Evolutionary conservation across 37 sponge, comb jelly and placozoan species (phyloP).

Genomic region (Beroe forskalii): DNA sequence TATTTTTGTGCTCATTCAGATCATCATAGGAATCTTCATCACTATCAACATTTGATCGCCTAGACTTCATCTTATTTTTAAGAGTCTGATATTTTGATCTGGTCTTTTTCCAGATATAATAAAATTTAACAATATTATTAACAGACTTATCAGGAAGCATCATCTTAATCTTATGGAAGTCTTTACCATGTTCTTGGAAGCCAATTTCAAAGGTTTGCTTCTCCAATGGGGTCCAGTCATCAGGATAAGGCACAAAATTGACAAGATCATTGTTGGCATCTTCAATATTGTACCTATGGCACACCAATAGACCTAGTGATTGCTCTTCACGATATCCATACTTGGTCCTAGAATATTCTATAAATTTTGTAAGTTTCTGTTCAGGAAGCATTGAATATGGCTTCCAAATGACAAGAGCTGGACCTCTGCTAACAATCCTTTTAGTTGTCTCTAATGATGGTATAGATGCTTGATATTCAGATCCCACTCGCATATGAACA

Average conservation of each 20-base stretch:
- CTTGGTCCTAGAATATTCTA: slow-evolving; percentile 45
- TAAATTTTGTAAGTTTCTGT: slow-evolving; percentile 17
- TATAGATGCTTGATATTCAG: slow-evolving; percentile 61
- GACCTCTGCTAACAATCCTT: slow-evolving; percentile 35
- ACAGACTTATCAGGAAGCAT: slow-evolving; percentile 63
- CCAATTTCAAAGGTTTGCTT: slow-evolving; percentile 58
- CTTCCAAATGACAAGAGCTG: slow-evolving; percentile 51
- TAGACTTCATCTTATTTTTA: slow-evolving; percentile 23
- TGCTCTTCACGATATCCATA: slow-evolving; percentile 56
- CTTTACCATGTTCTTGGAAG: slow-evolving; percentile 61
- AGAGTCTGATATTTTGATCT: slow-evolving; percentile 50
- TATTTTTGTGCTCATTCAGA: slow-evolving; percentile 18
- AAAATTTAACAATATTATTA: slow-evolving; percentile 41
- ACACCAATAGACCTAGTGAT: slow-evolving; percentile 14
- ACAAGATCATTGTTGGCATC: slow-evolving; percentile 59
- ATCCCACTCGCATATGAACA: slow-evolving; percentile 43
- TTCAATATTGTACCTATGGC: slow-evolving; percentile 56
- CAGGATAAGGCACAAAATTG: slow-evolving; percentile 59
- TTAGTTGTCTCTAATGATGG: slow-evolving; percentile 30
- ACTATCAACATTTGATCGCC: slow-evolving; percentile 43
- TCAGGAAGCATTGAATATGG: slow-evolving; percentile 49
- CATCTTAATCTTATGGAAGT: slow-evolving; percentile 65
- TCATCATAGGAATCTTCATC: slow-evolving; percentile 64
- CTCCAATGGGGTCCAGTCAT: slow-evolving; percentile 57
- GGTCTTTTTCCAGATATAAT: slow-evolving; percentile 60